Evolutionary conservation across 2,797 vertebrate species (phyloP).

Genomic region (Onychomys leucogaster): DNA sequence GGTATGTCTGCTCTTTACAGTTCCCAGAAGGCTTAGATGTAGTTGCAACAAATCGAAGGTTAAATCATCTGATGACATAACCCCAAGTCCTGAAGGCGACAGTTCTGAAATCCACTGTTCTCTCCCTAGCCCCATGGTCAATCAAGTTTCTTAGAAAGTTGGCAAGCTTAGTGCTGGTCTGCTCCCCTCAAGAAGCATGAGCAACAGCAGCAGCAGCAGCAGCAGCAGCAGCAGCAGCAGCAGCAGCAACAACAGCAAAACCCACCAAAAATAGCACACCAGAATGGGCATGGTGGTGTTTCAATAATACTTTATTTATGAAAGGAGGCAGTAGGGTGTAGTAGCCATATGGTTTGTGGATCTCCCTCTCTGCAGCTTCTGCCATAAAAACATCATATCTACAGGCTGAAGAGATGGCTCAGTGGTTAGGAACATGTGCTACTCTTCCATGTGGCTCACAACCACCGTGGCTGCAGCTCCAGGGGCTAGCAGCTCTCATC

Average conservation of each 20-base stretch:
- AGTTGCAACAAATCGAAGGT: background rate
- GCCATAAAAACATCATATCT: background rate
- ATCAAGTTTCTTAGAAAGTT: background rate
- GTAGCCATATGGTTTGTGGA: background rate
- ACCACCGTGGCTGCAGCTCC: background rate
- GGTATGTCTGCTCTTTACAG: background rate
- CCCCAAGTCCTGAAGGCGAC: background rate
- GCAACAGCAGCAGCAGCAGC: background rate
- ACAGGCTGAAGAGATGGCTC: background rate
- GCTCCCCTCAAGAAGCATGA: background rate
- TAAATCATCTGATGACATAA: background rate
- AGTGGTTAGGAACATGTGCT: background rate
- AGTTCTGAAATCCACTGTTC: background rate
- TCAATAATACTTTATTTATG: conserved; percentile 20
- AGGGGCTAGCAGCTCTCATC: too few relatives aligned
- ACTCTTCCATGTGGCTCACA: background rate
- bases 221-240: background rate
- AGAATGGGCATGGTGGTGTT: background rate
- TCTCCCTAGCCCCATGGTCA: background rate
- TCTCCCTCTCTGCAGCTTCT: background rate
- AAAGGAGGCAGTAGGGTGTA: background rate
- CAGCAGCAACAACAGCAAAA: background rate
- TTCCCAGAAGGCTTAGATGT: background rate
- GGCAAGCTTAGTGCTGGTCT: background rate
- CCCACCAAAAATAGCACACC: too few relatives aligned